Evolutionary conservation across 2,888 invertebrate species (phyloP).

Genomic region (Ophion slaviceki): DNA sequence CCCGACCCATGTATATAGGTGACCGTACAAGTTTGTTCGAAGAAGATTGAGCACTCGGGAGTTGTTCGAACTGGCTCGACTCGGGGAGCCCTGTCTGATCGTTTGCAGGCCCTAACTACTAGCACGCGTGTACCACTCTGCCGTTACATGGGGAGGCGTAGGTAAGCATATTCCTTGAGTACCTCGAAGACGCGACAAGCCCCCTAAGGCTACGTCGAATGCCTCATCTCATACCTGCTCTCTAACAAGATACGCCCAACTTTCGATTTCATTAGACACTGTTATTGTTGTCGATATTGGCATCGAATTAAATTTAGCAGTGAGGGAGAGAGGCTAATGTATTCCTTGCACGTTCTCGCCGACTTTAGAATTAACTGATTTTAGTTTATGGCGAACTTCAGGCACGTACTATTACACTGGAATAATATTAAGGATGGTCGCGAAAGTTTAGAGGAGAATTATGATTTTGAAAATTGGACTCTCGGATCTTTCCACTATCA

Average conservation of each 20-base stretch:
- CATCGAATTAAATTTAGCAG: conserved; percentile 8
- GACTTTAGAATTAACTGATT: no score
- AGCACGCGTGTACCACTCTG: not conserved
- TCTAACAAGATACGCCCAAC: not conserved
- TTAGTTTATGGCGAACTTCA: no score
- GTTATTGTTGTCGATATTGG: conserved; percentile 20
- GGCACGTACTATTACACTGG: no score
- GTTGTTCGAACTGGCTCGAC: not conserved
- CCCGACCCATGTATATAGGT: not conserved
- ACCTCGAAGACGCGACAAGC: not conserved
- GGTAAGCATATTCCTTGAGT: not conserved
- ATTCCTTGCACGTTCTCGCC: no score
- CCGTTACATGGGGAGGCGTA: not conserved
- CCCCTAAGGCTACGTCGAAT: not conserved
- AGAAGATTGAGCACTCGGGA: conserved; percentile 22
- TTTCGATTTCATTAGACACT: conserved; percentile 6
- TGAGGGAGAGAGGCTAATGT: not conserved
- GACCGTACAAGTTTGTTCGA: conserved; percentile 6
- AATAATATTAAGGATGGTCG: no score
- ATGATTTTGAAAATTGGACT: conserved; percentile 5
- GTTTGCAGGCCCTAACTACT: not conserved
- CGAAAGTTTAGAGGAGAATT: no score
- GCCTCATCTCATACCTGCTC: not conserved
- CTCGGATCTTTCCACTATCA: no score
- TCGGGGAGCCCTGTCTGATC: conserved; percentile 15